phyloP scores from a whole-genome alignment of 2,113 vertebrate species.

The Phrynocephalus versicolor region DNA sequence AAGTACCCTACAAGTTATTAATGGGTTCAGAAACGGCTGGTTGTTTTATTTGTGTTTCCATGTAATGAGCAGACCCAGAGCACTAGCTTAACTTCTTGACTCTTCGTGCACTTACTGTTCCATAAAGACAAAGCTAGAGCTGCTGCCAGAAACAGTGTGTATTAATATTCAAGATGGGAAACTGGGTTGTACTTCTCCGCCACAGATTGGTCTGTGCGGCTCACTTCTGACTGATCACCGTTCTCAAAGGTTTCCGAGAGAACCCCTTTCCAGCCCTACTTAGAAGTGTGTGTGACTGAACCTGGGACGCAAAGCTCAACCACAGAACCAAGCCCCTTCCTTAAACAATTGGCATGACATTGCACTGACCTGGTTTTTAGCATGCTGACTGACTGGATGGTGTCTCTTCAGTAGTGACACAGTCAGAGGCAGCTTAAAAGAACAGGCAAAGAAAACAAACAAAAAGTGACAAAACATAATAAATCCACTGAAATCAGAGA shows the following conservation, averaged over 20 bases:
- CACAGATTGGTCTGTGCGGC: no score
- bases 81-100: not conserved
- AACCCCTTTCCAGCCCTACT: not conserved
- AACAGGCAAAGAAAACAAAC: not conserved
- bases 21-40: not conserved
- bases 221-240: not conserved
- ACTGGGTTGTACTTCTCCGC: no score
- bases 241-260: not conserved
- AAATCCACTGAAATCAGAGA: no score
- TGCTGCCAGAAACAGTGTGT: no score
- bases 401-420: not conserved
- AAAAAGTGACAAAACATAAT: no score
- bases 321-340: not conserved
- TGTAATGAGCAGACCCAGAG: not conserved
- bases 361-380: not conserved
- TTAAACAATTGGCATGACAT: not conserved
- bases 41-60: no score
- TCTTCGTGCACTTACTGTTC: not conserved
- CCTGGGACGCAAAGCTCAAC: not conserved
- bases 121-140: not conserved
- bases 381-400: no score
- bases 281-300: not conserved
- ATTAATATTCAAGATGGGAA: no score
- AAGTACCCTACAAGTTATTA: not conserved
- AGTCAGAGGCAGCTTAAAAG: not conserved